phyloP scores from a whole-genome alignment of 2,888 invertebrate species.

The Cheilosia variabilis region DNA sequence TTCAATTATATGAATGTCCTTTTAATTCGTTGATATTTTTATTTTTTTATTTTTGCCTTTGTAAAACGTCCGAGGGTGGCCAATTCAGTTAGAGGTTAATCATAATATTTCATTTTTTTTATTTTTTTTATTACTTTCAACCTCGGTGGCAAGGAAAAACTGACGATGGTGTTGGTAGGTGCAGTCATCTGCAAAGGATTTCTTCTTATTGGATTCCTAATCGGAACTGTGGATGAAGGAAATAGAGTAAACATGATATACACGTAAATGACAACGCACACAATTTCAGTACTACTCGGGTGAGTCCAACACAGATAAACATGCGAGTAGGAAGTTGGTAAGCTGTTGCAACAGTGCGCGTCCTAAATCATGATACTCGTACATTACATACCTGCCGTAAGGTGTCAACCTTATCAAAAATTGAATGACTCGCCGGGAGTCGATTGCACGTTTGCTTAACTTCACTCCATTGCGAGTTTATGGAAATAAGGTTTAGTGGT shows the following conservation, averaged over 20 bases:
- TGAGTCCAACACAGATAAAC: constrained; percentile 20
- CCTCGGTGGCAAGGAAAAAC: constrained; percentile 27
- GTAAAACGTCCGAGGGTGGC: constrained; percentile 48
- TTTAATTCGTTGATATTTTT: constrained; percentile 52
- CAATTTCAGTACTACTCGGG: neutral
- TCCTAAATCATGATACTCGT: constrained; percentile 17
- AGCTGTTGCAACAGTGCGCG: constrained; percentile 37
- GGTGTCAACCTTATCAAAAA: constrained; percentile 33
- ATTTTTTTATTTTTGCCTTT: constrained; percentile 47
- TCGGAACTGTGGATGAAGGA: constrained; percentile 58
- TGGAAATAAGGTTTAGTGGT: neutral
- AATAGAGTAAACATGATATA: constrained; percentile 59
- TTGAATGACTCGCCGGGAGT: constrained; percentile 27
- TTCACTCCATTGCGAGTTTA: constrained; percentile 28
- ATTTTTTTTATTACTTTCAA: constrained; percentile 60
- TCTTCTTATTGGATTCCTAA: constrained; percentile 69
- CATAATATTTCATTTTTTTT: constrained; percentile 70
- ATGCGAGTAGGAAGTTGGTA: constrained; percentile 11
- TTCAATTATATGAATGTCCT: constrained; percentile 68
- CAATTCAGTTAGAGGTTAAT: constrained; percentile 70
- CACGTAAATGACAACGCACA: constrained; percentile 12
- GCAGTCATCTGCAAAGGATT: constrained; percentile 68
- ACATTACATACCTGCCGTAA: constrained; percentile 32
- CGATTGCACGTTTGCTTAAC: constrained; percentile 25
- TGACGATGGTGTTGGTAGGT: constrained; percentile 40